Evolutionary conservation across 1,140 invertebrate genomes (phyloP).

Genomic region (Globodera rostochiensis): DNA sequence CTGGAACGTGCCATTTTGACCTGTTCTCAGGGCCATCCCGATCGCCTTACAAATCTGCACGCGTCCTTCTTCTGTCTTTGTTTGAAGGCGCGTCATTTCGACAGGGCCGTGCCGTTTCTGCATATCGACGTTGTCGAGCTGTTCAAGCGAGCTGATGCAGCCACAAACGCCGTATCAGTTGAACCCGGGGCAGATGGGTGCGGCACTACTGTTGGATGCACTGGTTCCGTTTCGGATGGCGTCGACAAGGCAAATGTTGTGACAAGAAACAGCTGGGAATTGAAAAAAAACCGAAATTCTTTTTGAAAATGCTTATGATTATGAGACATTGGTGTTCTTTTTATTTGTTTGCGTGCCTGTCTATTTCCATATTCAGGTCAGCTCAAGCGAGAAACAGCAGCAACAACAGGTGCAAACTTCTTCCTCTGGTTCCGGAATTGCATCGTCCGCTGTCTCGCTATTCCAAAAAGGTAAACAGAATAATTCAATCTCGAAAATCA

Average conservation of each 20-base stretch:
- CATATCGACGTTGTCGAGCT: slow-evolving; percentile 34
- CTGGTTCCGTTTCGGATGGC: not conserved
- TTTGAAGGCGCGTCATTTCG: slow-evolving; percentile 38
- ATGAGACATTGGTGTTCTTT: not conserved
- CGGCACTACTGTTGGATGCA: not conserved
- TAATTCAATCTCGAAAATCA: not conserved
- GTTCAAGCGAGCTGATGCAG: slow-evolving; percentile 13
- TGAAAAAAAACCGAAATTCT: too few species aligned
- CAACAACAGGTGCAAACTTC: not conserved
- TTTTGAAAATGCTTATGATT: not conserved
- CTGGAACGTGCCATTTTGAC: slow-evolving; percentile 25
- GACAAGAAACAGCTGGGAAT: not conserved
- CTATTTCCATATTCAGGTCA: slow-evolving; percentile 1
- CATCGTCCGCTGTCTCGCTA: not conserved
- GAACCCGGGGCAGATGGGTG: not conserved
- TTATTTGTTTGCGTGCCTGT: not conserved
- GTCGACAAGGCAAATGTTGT: not conserved
- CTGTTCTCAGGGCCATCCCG: slow-evolving; percentile 12
- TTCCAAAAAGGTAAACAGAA: slow-evolving; percentile 3
- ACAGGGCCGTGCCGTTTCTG: slow-evolving; percentile 37
- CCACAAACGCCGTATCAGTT: not conserved
- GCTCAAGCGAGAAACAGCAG: not conserved
- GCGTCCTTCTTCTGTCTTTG: slow-evolving; percentile 38
- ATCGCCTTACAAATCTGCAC: slow-evolving; percentile 37
- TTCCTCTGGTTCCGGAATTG: not conserved